These are phyloP conservation scores for Chrysemys picta DNA, from an alignment of 2,113 vertebrate genomes.

Conservation along the genomic window DNA sequence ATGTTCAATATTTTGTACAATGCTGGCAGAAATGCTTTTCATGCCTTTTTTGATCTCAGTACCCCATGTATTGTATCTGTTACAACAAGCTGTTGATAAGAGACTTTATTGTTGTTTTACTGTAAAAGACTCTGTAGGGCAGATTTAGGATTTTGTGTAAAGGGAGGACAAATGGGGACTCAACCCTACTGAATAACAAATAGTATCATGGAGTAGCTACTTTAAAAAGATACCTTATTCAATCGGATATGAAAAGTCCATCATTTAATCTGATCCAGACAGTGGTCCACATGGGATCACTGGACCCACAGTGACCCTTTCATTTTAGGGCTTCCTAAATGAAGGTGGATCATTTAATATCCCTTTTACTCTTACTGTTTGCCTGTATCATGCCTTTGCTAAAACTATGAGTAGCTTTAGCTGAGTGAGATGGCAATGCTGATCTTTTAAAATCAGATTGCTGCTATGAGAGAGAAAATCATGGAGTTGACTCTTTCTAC, in stretches of 20 bases:
- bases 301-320: constrained; percentile 52
- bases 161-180: constrained; percentile 48
- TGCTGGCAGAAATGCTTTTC: constrained; percentile 86
- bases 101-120: constrained; percentile 80
- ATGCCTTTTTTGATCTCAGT: constrained; percentile 85
- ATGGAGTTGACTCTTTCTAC: not conserved
- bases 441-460: constrained; percentile 31
- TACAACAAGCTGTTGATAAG: constrained; percentile 85
- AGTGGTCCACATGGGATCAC: not conserved
- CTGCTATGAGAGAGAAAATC: constrained; percentile 3
- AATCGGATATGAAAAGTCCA: not conserved
- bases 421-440: constrained; percentile 5
- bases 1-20: constrained; percentile 88
- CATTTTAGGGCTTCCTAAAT: constrained; percentile 43
- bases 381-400: constrained; percentile 17
- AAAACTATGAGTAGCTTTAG: not conserved
- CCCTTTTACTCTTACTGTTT: constrained; percentile 26
- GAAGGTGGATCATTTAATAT: constrained; percentile 28
- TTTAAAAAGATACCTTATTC: not conserved
- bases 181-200: constrained; percentile 64
- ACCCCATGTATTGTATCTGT: constrained; percentile 83
- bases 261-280: not conserved
- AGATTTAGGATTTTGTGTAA: constrained; percentile 49
- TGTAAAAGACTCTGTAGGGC: constrained; percentile 67
- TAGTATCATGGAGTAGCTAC: constrained; percentile 30